Evolutionary conservation across 2,888 invertebrate species (phyloP).

Genomic region (Drosophila paracracens): DNA sequence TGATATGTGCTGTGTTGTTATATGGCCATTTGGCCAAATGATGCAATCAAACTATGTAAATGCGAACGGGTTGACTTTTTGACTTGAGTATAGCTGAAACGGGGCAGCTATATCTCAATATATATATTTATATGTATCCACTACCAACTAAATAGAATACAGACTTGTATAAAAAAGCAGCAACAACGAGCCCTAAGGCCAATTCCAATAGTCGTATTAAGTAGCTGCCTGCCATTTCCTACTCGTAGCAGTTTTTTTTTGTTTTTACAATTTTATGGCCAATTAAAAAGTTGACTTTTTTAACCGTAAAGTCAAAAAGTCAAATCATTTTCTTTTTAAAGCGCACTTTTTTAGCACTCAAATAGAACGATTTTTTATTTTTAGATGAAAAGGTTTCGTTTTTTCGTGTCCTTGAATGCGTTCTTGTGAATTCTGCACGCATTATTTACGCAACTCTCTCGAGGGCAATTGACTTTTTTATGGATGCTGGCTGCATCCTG

Average conservation of each 20-base stretch:
- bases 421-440: constrained; percentile 47
- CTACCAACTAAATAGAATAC: not conserved
- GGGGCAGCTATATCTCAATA: constrained; percentile 30
- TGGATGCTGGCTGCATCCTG: constrained; percentile 30
- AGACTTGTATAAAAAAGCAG: constrained; percentile 5
- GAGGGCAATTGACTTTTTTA: constrained; percentile 69
- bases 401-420: constrained; percentile 51
- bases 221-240: constrained; percentile 67
- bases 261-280: constrained; percentile 61
- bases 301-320: constrained; percentile 77
- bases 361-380: constrained; percentile 3
- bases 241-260: constrained; percentile 43
- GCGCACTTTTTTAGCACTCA: constrained; percentile 32
- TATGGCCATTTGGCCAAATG: constrained; percentile 74
- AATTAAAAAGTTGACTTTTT: constrained; percentile 76
- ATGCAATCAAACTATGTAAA: constrained; percentile 81
- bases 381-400: constrained; percentile 15
- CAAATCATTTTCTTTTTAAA: constrained; percentile 61
- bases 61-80: constrained; percentile 66
- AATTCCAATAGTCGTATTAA: constrained; percentile 53
- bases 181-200: constrained; percentile 29
- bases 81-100: constrained; percentile 44
- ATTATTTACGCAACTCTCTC: constrained; percentile 75
- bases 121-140: not conserved
- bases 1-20: constrained; percentile 71